Base-by-base conservation (phyloP, 2,113 vertebrate species). In the Dicrurus megarhynchus region DNA sequence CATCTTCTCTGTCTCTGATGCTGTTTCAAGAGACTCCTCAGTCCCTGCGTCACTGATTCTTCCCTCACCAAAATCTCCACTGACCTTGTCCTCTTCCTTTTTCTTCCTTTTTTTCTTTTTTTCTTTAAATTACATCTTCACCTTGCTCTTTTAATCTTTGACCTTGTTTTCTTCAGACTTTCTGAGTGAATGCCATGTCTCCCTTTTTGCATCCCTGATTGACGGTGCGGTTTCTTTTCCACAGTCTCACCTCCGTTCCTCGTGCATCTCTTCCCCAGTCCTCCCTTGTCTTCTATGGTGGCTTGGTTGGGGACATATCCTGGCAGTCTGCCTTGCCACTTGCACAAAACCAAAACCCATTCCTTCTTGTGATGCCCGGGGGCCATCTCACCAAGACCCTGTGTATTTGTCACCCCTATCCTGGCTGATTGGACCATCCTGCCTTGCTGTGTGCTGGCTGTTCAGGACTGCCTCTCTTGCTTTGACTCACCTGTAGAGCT, bases 241-340 rank as follows among this genome's bases (percentile, higher is more conserved):
- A 46, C 16, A 39, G n/a, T n/a, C 42, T 82, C 41, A 39, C 5
- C 28, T 90, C 20, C 26, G 41, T 20, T 24, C 24, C 44, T 69
- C n/a, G 13, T 44, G 33, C 7, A 2, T 78, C 67, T 59, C n/a
- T 50, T 4, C 42, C 15, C 21, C 13, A 44, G 9, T 57, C 18
- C 32, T 55, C 46, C 30, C 26, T 75, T 27, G 10, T 59, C 33
- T 90, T 86, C 41, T 11, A 1, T 46, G 28, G 32, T 69, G 61
- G 16, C 53, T 87, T 0, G 0, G 7, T 1, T 60, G 50, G 44
- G 21, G 13, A 63, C 44, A 16, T 6, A 3, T 47, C 53, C 37
- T 84, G 49, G 11, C 33, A 35, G 5, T 20, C 55, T 77, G 35
- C 68, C n/a, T 71, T 9, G 4, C 32, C 3, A 13, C 26, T 63